Evolutionary conservation across 2,888 invertebrate species (phyloP).

Genomic region (Graphium colonna): DNA sequence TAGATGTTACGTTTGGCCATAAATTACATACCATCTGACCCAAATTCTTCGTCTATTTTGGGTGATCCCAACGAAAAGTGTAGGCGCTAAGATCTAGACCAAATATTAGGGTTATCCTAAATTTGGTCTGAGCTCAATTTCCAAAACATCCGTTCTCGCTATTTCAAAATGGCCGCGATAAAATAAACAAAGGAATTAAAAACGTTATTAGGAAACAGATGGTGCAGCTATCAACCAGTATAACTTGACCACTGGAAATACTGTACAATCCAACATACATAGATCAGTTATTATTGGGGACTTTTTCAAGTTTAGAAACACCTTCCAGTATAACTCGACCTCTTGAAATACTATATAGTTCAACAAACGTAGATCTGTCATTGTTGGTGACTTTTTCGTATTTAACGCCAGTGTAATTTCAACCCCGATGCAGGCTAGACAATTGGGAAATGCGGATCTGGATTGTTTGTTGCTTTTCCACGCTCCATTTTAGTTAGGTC

Average conservation of each 20-base stretch:
- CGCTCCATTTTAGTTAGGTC: slow-evolving; percentile 25
- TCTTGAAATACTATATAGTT: neutral
- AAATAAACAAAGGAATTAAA: no score
- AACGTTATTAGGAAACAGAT: no score
- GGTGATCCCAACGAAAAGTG: neutral
- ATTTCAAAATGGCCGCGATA: slow-evolving; percentile 29
- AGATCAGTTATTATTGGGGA: no score
- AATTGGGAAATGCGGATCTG: slow-evolving; percentile 11
- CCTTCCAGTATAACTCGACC: slow-evolving; percentile 22
- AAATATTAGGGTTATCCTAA: neutral
- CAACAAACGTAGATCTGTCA: neutral
- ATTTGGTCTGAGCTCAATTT: no score
- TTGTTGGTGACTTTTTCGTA: no score
- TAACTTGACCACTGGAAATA: no score
- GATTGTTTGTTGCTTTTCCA: slow-evolving; percentile 7
- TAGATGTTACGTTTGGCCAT: neutral
- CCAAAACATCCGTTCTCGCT: slow-evolving; percentile 25
- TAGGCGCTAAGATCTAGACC: slow-evolving; percentile 15
- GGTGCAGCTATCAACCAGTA: no score
- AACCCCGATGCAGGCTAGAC: neutral
- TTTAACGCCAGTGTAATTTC: slow-evolving; percentile 14
- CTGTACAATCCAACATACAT: no score
- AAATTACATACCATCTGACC: neutral
- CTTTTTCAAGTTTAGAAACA: no score
- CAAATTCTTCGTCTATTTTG: slow-evolving; percentile 2